Evolutionary conservation across 2,113 vertebrate genomes (phyloP), one percentile per base, ranked within the genome.

Genomic region (Heterotis niloticus): DNA sequence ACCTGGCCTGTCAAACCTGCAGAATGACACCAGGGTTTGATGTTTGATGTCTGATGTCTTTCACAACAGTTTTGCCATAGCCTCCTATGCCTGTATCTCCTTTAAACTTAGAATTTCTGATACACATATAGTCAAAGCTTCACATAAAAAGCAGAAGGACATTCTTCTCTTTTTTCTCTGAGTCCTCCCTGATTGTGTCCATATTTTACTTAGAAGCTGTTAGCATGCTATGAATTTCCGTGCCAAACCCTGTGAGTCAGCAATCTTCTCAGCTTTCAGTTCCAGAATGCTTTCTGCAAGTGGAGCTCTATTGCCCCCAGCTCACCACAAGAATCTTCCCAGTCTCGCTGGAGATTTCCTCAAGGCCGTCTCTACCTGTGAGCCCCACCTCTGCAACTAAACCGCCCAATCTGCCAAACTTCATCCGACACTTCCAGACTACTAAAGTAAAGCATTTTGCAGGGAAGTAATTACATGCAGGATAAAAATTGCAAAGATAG

Each of bases 391-490:
- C 9, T 20, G 24, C 54, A 34, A 28, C 77, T 71, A 20, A 62
- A 29, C 54, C 9, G 56, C 28, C 77, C 70, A 70, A 78, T 78
- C 26, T 13, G 51, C 66, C 17, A 26, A 59, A 44, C 26, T 59
- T 59, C 56, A 69, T 54, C 77, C 14, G 52, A 71, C 13, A 34
- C 28, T 67, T 17, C 26, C 29, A 70, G 18, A 69, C 78, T 67
- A 87, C 78, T 86, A 84, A 81, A 79, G 84, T 72, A 26, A 66
- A 56, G 78, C 80, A 80, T 20, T 64, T 51, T 23, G 80, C 57
- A 57, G 66, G 24, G 78, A 69, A 28, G 80, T 70, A 18, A 16
- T 62, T 78, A 64, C 20, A 62, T 26, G 67, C 17, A 64, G 72
- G 78, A 62, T 82, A 77, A 76, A 83, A 54, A 76, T 72, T 81